phyloP scores from a whole-genome alignment of 2,113 vertebrate genomes.

The Xenus cinereus region DNA sequence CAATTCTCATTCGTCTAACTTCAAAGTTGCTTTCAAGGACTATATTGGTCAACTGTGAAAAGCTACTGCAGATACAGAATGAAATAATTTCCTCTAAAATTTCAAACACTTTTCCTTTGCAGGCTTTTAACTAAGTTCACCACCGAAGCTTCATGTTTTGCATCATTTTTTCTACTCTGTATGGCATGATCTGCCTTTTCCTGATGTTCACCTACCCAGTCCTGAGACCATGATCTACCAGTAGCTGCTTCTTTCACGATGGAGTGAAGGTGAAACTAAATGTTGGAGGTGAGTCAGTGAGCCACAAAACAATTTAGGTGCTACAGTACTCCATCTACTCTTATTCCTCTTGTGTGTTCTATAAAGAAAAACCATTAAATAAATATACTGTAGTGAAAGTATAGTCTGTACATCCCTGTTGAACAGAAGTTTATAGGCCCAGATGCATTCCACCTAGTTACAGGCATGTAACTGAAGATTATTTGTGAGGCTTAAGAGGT shows the following conservation, averaged over 20 bases:
- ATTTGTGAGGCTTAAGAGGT: not conserved
- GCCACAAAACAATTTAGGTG: not conserved
- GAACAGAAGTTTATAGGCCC: not conserved
- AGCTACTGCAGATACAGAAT: not conserved
- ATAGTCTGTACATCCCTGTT: not conserved
- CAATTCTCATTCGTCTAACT: not conserved
- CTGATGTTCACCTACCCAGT: fast-evolving
- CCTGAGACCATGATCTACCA: not conserved
- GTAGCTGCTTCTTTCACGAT: not conserved
- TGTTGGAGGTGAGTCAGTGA: not conserved
- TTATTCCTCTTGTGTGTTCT: not conserved
- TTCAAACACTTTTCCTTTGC: not conserved
- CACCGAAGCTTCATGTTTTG: not conserved
- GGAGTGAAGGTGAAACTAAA: not conserved
- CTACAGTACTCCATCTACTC: not conserved
- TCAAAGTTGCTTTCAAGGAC: not conserved
- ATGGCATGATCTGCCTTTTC: not conserved
- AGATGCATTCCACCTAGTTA: not conserved
- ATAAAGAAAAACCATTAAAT: not conserved
- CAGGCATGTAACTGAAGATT: not conserved
- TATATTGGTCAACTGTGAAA: not conserved
- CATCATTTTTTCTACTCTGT: not conserved
- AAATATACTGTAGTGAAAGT: not conserved
- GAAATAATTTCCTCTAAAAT: not conserved
- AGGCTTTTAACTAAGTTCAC: not conserved